Evolutionary conservation across 92 coral and sea anemone genomes (phyloP).

Genomic region (Montipora capitata): DNA sequence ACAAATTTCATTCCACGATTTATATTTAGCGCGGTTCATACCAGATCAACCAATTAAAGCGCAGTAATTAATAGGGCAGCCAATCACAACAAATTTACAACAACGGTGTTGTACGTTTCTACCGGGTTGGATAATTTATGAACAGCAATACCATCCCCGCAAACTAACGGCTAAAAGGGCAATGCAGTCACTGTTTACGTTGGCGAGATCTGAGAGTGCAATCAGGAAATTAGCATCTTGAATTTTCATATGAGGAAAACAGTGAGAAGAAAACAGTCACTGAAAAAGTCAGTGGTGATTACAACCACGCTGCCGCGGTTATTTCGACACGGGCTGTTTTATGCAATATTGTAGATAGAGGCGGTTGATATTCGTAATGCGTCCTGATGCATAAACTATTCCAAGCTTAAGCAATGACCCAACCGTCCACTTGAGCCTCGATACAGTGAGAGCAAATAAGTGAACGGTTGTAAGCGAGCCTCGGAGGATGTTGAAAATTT

Average conservation of each 20-base stretch:
- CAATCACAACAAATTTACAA: slow-evolving; percentile 10
- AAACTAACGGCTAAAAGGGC: slow-evolving; percentile 5
- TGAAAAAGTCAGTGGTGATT: slow-evolving; percentile 8
- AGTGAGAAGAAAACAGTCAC: slow-evolving; percentile 1
- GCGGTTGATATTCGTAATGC: background rate
- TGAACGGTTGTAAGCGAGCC: too few relatives aligned
- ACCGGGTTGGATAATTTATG: slow-evolving; percentile 15
- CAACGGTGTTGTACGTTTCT: background rate
- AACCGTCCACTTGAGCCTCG: background rate
- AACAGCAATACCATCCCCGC: background rate
- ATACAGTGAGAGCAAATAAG: background rate
- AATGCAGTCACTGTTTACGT: background rate
- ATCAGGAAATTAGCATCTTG: background rate
- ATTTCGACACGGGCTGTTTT: background rate
- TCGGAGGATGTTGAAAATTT: too few relatives aligned
- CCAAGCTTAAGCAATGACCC: background rate
- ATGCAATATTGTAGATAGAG: slow-evolving; percentile 5
- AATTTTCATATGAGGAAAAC: background rate
- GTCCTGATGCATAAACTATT: slow-evolving; percentile 4
- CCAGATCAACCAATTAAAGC: slow-evolving; percentile 9
- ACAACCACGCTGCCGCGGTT: background rate
- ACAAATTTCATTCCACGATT: background rate
- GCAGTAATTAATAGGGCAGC: background rate
- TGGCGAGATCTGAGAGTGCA: background rate
- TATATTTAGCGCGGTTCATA: slow-evolving; percentile 6